Evolutionary conservation across 53 echinoderm and acorn worm genomes (phyloP), one percentile per base, ranked within the genome.

Genomic region (Arbacia lixula): DNA sequence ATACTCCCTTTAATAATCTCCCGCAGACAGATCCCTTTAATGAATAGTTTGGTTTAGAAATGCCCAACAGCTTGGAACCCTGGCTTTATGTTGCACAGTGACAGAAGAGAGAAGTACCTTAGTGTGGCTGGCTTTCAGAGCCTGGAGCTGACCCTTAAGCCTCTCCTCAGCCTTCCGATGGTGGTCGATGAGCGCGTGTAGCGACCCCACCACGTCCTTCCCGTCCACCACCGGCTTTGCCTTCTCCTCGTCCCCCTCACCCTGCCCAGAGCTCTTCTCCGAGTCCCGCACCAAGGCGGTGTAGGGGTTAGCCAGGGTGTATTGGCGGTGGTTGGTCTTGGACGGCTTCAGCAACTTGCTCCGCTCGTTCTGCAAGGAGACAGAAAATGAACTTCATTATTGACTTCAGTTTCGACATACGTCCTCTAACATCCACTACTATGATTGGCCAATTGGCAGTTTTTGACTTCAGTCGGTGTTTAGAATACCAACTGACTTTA

Each of bases 161-260:
- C 91, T 83, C 16, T 83, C 87, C 63, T 96, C 93, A 5, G 91
- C 96, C 58, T 91, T 93, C 84, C 89, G 91, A 72, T 96, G 96
- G 22, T 93, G 88, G 2, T 87, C 92, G 60, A 96, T 91, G 86
- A 96, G 79, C 14, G 87, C 85, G 71, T 96, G 89, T 5, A 96
- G 84, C 49, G 82, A 91, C 10, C 82, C 84, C 65, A 93, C 81
- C 6, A 77, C 78, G 38, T 77, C 78, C 41, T 77, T 77, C 26
- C 88, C 87, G 55, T 87, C 87, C 21, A 71, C 30, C 72, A 58
- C 84, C 28, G 66, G 12, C 27, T 94, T 91, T 63, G 31, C 79
- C 36, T 83, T 76, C 75, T 94, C 89, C 71, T 55, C 87, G 20
- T 80, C 72, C 66, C 36, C 80, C 36, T 69, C 77, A 31, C 92